A percentile compares a stretch with the other conserved stretches of the same genome.
Evolutionary conservation across 2,888 invertebrate genomes (phyloP).

Genomic region (Heliconius aoede): DNA sequence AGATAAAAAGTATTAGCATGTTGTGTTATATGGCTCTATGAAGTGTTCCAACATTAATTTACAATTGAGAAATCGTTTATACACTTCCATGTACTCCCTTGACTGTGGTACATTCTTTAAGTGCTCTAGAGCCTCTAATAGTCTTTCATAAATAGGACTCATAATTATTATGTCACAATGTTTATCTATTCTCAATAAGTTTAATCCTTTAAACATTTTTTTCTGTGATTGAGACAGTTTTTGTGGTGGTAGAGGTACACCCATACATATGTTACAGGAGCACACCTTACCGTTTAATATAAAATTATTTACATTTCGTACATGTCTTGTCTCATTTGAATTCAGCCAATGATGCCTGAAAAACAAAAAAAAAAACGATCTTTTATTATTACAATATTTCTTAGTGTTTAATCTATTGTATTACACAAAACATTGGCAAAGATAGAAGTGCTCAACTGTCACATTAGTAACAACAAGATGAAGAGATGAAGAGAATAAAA

Average conservation of each 20-base stretch:
- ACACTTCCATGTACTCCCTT: conserved; percentile 45
- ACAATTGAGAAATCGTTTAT: conserved; percentile 14
- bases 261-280: conserved; percentile 11
- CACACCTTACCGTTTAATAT: conserved; percentile 27
- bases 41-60: conserved; percentile 10
- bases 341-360: conserved; percentile 24
- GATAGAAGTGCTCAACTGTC: too few species aligned
- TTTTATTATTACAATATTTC: background rate
- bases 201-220: conserved; percentile 16
- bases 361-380: background rate
- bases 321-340: background rate
- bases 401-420: background rate
- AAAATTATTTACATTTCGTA: conserved; percentile 19
- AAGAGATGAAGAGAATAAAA: too few species aligned
- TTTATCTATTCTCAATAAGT: conserved; percentile 8
- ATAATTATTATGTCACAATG: conserved; percentile 30
- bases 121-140: conserved; percentile 37
- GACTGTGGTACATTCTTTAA: conserved; percentile 46
- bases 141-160: conserved; percentile 26
- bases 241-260: background rate
- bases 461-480: too few species aligned
- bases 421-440: too few species aligned
- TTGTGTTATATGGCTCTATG: background rate
- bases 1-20: background rate
- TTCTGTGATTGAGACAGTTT: conserved; percentile 26